phyloP scores from a whole-genome alignment of 2,888 invertebrate genomes.

The Girardia tigrina region DNA sequence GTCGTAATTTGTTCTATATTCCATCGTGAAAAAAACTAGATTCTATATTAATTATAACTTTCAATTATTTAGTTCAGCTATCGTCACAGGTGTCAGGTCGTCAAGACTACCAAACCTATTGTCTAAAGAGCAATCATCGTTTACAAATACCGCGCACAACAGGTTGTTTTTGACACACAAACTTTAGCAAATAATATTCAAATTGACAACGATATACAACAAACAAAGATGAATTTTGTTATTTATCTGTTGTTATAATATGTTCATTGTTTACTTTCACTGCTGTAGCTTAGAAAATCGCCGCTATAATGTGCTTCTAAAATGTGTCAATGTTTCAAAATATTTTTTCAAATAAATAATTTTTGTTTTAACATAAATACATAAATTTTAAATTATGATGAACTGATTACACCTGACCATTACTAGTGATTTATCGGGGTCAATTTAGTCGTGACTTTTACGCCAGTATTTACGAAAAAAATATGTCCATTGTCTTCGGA shows the following conservation, averaged over 20 bases:
- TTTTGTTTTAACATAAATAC: too few species aligned
- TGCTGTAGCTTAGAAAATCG: too few species aligned
- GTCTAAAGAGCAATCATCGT: not conserved
- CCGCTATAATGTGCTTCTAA: too few species aligned
- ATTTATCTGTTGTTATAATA: not conserved
- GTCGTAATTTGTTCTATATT: not conserved
- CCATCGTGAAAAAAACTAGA: not conserved
- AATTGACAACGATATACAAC: not conserved
- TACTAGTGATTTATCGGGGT: too few species aligned
- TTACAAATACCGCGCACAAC: not conserved
- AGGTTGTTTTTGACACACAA: not conserved
- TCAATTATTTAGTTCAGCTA: not conserved
- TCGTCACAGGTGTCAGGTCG: constrained; percentile 4
- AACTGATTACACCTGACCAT: too few species aligned
- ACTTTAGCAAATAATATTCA: not conserved
- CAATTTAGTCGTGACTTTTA: too few species aligned
- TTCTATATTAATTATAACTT: not conserved
- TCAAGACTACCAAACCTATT: not conserved
- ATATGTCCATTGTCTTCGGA: too few species aligned
- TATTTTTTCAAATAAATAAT: too few species aligned
- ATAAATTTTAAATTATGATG: too few species aligned
- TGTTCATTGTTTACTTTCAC: not conserved
- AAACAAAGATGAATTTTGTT: not conserved
- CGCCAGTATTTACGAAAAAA: too few species aligned
- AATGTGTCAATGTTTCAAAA: too few species aligned